phyloP scores from a whole-genome alignment of 2,888 invertebrate genomes.

The Cephus pulcher region DNA sequence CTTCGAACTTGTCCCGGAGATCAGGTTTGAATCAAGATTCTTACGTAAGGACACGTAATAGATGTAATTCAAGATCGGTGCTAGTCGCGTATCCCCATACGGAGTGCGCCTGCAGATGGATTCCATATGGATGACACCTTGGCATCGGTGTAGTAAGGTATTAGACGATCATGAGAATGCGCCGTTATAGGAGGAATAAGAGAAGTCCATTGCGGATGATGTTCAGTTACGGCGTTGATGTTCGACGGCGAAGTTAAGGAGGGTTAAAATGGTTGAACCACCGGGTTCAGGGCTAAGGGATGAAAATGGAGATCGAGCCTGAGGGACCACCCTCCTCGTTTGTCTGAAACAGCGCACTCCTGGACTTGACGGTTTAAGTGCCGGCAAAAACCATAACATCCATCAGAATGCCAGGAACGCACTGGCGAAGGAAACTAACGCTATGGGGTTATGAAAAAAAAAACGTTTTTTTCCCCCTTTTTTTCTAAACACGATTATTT shows the following conservation, averaged over 20 bases:
- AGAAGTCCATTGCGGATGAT: background rate
- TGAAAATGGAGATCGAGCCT: slow-evolving; percentile 66
- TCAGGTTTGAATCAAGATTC: background rate
- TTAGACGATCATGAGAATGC: background rate
- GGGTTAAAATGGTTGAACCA: slow-evolving; percentile 3
- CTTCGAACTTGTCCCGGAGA: background rate
- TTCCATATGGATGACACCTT: background rate
- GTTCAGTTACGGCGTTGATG: background rate
- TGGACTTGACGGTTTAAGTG: slow-evolving; percentile 24
- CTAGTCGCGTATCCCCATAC: background rate
- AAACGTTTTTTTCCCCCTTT: background rate
- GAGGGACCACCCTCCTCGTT: slow-evolving; percentile 32
- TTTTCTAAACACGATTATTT: background rate
- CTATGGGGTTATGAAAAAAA: background rate
- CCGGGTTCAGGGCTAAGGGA: slow-evolving; percentile 54
- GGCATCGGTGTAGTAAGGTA: background rate
- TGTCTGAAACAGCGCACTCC: slow-evolving; percentile 23
- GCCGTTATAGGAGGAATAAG: background rate
- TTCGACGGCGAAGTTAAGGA: background rate
- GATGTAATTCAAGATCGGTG: background rate
- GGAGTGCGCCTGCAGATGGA: background rate
- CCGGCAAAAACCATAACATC: slow-evolving; percentile 23
- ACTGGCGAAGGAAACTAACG: background rate
- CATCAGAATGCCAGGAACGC: slow-evolving; percentile 1
- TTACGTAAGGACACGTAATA: background rate